These are phyloP conservation scores for Congeria kusceri DNA, from an alignment of 2,888 invertebrate genomes.

Conservation along the genomic window DNA sequence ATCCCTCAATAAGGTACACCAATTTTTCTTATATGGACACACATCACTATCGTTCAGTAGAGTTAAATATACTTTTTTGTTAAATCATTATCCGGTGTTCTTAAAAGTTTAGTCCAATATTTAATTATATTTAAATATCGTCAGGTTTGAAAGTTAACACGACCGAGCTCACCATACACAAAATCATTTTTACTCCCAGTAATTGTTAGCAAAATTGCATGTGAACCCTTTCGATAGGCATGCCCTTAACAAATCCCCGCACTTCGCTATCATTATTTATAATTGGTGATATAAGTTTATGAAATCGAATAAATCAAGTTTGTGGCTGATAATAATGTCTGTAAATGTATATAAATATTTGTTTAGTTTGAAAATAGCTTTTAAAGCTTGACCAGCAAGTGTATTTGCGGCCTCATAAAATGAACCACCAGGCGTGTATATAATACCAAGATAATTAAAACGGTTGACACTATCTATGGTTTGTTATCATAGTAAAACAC, in stretches of 20 bases:
- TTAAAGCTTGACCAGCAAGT: conserved; percentile 19
- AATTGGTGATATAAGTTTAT: conserved; percentile 5
- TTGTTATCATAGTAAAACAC: conserved; percentile 8
- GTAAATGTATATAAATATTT: conserved; percentile 18
- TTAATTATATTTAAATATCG: too few species aligned
- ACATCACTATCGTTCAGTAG: too few species aligned
- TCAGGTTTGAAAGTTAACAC: too few species aligned
- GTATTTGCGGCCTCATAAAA: conserved; percentile 12
- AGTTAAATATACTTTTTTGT: too few species aligned
- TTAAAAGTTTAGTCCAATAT: not conserved
- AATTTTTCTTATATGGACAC: too few species aligned
- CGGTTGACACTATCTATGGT: conserved; percentile 7
- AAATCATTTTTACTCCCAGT: too few species aligned
- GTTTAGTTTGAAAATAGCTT: conserved; percentile 28
- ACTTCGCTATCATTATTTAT: conserved; percentile 15
- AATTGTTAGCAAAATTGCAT: too few species aligned
- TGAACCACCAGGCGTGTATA: conserved; percentile 19
- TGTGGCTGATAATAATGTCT: conserved; percentile 4
- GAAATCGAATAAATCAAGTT: not conserved
- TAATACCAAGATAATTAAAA: conserved; percentile 22
- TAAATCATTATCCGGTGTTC: too few species aligned
- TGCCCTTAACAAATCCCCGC: not conserved
- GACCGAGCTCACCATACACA: too few species aligned
- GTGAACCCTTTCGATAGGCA: too few species aligned
- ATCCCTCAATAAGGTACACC: too few species aligned